These are phyloP conservation scores for Drosophila erecta DNA, from an alignment of 1,140 invertebrate genomes.

Conservation along the genomic window DNA sequence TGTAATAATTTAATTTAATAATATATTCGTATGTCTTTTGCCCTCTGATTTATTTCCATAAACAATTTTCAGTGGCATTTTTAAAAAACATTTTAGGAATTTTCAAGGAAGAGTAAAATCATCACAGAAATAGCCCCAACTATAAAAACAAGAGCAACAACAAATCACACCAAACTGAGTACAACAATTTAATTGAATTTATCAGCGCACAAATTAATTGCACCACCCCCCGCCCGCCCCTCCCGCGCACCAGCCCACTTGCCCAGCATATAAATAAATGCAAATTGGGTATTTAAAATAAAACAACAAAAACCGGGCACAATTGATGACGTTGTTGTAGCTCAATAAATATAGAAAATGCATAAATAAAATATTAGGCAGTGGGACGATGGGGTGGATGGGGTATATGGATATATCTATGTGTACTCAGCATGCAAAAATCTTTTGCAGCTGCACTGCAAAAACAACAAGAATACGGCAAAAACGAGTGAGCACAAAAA, in stretches of 20 bases:
- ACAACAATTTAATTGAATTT: conserved; percentile 79
- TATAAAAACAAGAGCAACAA: conserved; percentile 34
- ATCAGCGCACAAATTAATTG: conserved; percentile 73
- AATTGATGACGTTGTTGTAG: conserved; percentile 70
- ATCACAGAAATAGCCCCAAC: conserved; percentile 3
- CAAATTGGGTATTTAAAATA: conserved; percentile 79
- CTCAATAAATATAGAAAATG: conserved; percentile 73
- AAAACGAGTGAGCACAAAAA: conserved; percentile 9
- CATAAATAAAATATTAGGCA: conserved; percentile 78
- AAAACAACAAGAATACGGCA: conserved; percentile 17
- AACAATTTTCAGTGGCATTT: neutral
- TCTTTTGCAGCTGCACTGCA: conserved; percentile 69
- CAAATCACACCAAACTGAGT: conserved; percentile 57
- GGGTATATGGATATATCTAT: neutral
- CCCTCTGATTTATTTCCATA: neutral
- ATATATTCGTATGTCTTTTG: neutral
- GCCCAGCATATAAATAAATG: conserved; percentile 66
- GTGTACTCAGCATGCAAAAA: conserved; percentile 68
- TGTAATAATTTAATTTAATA: neutral
- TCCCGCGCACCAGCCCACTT: no score
- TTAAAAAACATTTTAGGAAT: no score
- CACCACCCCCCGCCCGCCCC: neutral
- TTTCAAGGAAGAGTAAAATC: conserved; percentile 20
- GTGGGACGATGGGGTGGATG: conserved; percentile 9
- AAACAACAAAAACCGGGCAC: conserved; percentile 45